Conservation (phyloP, 2,113 vertebrate species). For the Ophiodon elongatus region DNA sequence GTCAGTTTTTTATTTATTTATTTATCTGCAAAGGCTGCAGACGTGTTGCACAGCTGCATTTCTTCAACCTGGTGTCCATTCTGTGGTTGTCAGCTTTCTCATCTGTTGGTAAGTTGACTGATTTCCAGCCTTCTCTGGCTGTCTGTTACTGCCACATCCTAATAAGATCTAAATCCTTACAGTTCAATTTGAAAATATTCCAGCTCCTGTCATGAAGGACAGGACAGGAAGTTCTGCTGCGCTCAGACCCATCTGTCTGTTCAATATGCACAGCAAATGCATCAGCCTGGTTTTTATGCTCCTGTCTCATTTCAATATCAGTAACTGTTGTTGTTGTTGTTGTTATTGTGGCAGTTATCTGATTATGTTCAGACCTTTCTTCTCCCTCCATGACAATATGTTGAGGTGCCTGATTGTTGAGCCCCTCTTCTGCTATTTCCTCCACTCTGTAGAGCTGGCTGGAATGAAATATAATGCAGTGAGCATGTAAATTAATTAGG, state of each 20-base stretch:
- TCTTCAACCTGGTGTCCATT: not conserved
- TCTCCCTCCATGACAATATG: not conserved
- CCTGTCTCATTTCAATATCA: not conserved
- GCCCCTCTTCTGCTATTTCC: not conserved
- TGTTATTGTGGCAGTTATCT: not conserved
- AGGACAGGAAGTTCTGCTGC: slow-evolving; percentile 1
- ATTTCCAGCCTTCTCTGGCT: slow-evolving; percentile 28
- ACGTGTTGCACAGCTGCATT: not conserved
- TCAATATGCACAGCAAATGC: not conserved
- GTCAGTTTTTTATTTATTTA: too few species aligned
- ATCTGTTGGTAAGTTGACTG: slow-evolving; percentile 36
- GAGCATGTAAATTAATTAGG: not conserved
- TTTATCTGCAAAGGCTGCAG: not conserved
- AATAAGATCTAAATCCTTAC: slow-evolving; percentile 40
- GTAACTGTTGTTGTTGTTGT: not conserved
- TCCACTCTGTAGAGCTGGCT: not conserved
- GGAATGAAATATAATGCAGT: not conserved
- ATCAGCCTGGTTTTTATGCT: not conserved
- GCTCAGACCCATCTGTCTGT: not conserved
- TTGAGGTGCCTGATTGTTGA: not conserved
- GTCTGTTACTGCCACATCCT: slow-evolving; percentile 40
- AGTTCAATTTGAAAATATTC: slow-evolving; percentile 40
- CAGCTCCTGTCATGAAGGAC: slow-evolving; percentile 29
- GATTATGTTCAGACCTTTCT: not conserved
- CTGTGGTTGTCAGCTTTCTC: not conserved